These are phyloP conservation scores for Cliona cf. orientalis DNA, from an alignment of 37 sponge, comb jelly and placozoan genomes.

Conservation along the genomic window DNA sequence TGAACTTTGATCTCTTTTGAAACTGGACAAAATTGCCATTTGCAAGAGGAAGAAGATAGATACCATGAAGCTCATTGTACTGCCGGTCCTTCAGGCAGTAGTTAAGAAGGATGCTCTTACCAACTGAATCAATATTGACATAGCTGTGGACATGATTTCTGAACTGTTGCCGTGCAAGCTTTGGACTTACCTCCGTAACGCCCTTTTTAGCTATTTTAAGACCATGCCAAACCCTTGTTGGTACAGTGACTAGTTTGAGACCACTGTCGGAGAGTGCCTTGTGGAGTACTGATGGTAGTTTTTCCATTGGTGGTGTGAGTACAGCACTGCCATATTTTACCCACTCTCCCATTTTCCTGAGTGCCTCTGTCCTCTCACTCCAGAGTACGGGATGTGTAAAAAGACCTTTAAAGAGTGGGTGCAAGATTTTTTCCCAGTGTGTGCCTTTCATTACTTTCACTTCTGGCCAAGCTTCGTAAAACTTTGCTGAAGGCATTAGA, in stretches of 20 bases:
- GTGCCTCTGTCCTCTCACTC: not conserved
- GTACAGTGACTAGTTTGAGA: slow-evolving; percentile 28
- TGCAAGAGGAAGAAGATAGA: slow-evolving; percentile 52
- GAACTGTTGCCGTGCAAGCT: not conserved
- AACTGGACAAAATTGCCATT: slow-evolving; percentile 39
- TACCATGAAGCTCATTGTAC: slow-evolving; percentile 31
- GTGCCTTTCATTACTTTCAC: slow-evolving; percentile 4
- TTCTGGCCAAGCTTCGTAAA: slow-evolving; percentile 56
- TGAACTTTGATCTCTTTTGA: not conserved
- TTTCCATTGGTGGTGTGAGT: slow-evolving; percentile 4
- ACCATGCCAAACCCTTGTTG: slow-evolving; percentile 14
- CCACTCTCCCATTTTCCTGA: slow-evolving; percentile 25
- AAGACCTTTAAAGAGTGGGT: slow-evolving; percentile 6
- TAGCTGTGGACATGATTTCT: slow-evolving; percentile 15
- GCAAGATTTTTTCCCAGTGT: slow-evolving; percentile 25
- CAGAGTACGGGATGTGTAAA: slow-evolving; percentile 19
- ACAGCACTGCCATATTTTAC: not conserved
- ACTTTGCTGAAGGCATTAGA: not conserved
- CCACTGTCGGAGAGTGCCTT: slow-evolving; percentile 23
- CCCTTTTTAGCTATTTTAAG: not conserved
- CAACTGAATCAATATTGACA: not conserved
- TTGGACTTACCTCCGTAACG: slow-evolving; percentile 24
- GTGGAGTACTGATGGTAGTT: slow-evolving; percentile 1
- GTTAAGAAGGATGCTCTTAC: slow-evolving; percentile 34
- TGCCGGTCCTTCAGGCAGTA: slow-evolving; percentile 54